Base-by-base conservation (phyloP, 2,797 vertebrate genomes). In the Gymnothorax javanicus region DNA sequence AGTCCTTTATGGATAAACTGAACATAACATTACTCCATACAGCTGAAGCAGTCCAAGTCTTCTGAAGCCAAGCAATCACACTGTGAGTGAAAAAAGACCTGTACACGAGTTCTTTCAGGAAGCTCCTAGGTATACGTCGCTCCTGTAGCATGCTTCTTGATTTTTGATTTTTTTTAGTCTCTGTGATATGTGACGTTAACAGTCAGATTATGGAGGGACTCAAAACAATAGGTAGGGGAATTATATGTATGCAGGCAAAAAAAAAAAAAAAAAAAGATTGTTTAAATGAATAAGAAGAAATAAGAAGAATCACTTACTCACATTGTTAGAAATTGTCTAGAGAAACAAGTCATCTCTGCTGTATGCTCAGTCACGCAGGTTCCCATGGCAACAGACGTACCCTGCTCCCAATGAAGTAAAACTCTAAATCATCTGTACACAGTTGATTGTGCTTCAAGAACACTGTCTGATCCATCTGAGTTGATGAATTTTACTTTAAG, bases 371-470 rank as follows among this genome's bases (percentile, higher is more conserved):
- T 33, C 84, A 85, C 64, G 81, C 75, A 59, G 92, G 71, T 79
- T 90, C 33, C 90, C 90, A 93, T 91, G 89, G 91, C 79, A 91
- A 94, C 91, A 86, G 82, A 79, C 87, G 84, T 88, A 89, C 57
- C 71, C 89, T 77, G 83, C 86, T 90, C 87, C 87, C 77, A 27
- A n/a, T 54, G 15, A 87, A 87, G 33, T 88, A 9, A 83, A 77
- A 54, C 67, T 71, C 84, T 88, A 88, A 87, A 87, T 88, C 82
- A 85, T 90, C 81, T 87, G 64, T 82, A n/a, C 84, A 52, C 67
- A 75, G 83, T 75, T 90, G 84, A 88, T 90, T 15, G 25, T 73
- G 82, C 86, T 84, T 87, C 33, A 17, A 23, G 62, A 64, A 1
- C 60, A 43, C 17, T 75, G 71, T 43, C 33, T 75, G 27, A 33